Evolutionary conservation across 2,113 vertebrate genomes (phyloP).

Genomic region (Sebastes fasciatus): DNA sequence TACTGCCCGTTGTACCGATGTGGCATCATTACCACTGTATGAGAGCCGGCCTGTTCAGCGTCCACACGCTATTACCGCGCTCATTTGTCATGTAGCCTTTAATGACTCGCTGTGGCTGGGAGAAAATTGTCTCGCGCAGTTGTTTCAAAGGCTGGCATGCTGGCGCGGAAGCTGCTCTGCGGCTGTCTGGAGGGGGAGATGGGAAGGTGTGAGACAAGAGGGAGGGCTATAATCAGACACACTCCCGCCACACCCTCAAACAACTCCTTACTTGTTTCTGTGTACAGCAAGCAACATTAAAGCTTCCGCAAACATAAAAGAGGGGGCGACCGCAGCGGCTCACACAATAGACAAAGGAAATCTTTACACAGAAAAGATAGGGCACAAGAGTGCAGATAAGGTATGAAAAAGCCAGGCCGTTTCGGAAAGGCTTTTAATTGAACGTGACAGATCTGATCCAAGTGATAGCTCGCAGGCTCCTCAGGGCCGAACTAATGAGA

Average conservation of each 20-base stretch:
- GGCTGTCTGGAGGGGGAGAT: slow-evolving; percentile 15
- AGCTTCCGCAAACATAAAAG: slow-evolving; percentile 16
- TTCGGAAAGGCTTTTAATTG: slow-evolving; percentile 62
- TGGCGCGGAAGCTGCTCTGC: slow-evolving; percentile 1
- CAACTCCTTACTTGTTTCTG: slow-evolving; percentile 52
- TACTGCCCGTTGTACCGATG: slow-evolving; percentile 37
- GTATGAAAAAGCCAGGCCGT: slow-evolving; percentile 18
- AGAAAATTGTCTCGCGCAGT: slow-evolving; percentile 17
- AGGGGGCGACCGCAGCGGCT: slow-evolving; percentile 13
- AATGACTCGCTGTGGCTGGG: slow-evolving; percentile 30
- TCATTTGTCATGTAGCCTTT: slow-evolving; percentile 63
- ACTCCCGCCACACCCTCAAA: slow-evolving; percentile 58
- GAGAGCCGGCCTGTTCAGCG: slow-evolving; percentile 27
- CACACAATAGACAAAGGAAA: slow-evolving; percentile 56
- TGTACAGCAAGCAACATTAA: slow-evolving; percentile 42
- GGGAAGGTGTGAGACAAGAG: slow-evolving; percentile 39
- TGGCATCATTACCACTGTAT: slow-evolving; percentile 56
- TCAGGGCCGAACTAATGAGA: slow-evolving; percentile 65
- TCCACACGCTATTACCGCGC: slow-evolving; percentile 53
- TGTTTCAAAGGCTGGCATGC: slow-evolving; percentile 22
- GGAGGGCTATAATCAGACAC: slow-evolving; percentile 52
- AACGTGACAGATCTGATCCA: slow-evolving; percentile 66
- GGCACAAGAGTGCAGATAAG: slow-evolving; percentile 4
- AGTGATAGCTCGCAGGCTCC: slow-evolving; percentile 56
- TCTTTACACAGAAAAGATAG: not conserved